Evolutionary conservation across 2,113 vertebrate species (phyloP).

Genomic region (Esox niger): DNA sequence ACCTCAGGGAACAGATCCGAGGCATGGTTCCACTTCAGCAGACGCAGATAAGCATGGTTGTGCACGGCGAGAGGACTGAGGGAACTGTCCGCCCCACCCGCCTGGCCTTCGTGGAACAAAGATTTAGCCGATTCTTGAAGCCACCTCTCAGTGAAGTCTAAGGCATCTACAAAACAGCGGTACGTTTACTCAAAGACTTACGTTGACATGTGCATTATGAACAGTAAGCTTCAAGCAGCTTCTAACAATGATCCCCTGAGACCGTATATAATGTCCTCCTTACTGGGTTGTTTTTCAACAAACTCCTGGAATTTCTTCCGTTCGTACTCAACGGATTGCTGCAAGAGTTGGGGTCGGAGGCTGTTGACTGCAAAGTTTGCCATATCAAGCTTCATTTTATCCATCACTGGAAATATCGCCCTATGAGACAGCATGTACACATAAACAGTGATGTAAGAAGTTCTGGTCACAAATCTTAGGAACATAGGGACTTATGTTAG

Average conservation of each 20-base stretch:
- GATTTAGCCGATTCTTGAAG: conserved; percentile 80
- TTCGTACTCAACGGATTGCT: conserved; percentile 97
- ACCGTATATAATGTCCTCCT: conserved; percentile 38
- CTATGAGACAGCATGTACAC: conserved; percentile 64
- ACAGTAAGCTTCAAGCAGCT: background rate
- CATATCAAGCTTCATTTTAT: conserved; percentile 98
- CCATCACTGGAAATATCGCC: conserved; percentile 89
- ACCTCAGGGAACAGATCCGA: conserved; percentile 91
- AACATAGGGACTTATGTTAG: background rate
- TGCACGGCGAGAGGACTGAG: conserved; percentile 67
- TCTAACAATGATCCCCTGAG: background rate
- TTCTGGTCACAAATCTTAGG: no score
- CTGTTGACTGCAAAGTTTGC: conserved; percentile 92
- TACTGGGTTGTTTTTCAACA: conserved; percentile 92
- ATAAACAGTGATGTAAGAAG: no score
- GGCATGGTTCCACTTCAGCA: conserved; percentile 88
- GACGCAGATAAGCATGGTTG: conserved; percentile 86
- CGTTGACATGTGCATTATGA: background rate
- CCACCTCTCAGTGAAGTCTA: conserved; percentile 91
- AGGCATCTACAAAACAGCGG: conserved; percentile 74
- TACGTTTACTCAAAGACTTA: background rate
- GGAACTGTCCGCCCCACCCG: conserved; percentile 36
- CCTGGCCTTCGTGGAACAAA: conserved; percentile 55
- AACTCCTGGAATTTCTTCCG: conserved; percentile 94
- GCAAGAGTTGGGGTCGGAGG: conserved; percentile 91